Conservation (phyloP, 1,140 invertebrate genomes). For the Brachionus asplanchnoidis region DNA sequence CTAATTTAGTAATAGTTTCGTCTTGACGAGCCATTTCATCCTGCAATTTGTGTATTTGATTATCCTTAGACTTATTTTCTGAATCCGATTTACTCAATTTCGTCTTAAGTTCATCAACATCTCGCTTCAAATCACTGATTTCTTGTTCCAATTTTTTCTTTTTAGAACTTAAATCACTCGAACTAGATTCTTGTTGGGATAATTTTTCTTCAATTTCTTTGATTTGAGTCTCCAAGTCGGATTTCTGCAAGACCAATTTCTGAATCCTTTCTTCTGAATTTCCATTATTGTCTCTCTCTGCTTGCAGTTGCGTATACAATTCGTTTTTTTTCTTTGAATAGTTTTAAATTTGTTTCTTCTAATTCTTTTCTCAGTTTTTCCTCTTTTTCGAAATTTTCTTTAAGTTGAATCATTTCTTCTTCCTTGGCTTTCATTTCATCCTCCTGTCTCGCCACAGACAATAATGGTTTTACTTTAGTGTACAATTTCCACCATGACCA, state of each 20-base stretch:
- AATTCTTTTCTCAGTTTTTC: constrained; percentile 93
- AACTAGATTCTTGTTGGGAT: constrained; percentile 86
- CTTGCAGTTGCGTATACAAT: constrained; percentile 76
- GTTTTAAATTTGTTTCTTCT: constrained; percentile 81
- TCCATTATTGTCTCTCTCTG: constrained; percentile 68
- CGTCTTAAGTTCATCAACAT: constrained; percentile 89
- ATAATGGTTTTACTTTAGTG: constrained; percentile 93
- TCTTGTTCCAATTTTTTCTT: constrained; percentile 96
- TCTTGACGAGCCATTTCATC: constrained; percentile 97
- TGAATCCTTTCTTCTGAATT: constrained; percentile 85
- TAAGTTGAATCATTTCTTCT: constrained; percentile 86
- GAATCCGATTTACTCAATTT: constrained; percentile 77
- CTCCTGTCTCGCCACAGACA: constrained; percentile 94
- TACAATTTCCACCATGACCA: constrained; percentile 99
- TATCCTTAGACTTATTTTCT: constrained; percentile 95
- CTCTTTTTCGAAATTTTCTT: constrained; percentile 86
- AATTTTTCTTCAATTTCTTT: constrained; percentile 93
- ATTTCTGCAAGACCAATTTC: constrained; percentile 90
- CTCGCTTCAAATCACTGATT: constrained; percentile 84
- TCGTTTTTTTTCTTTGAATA: constrained; percentile 79
- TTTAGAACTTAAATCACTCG: constrained; percentile 79
- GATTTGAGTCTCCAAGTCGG: constrained; percentile 88
- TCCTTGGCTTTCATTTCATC: constrained; percentile 96
- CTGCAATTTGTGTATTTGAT: constrained; percentile 82
- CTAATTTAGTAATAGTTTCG: constrained; percentile 96